Conservation (phyloP, 2,888 invertebrate genomes). For the Thecophora atra region DNA sequence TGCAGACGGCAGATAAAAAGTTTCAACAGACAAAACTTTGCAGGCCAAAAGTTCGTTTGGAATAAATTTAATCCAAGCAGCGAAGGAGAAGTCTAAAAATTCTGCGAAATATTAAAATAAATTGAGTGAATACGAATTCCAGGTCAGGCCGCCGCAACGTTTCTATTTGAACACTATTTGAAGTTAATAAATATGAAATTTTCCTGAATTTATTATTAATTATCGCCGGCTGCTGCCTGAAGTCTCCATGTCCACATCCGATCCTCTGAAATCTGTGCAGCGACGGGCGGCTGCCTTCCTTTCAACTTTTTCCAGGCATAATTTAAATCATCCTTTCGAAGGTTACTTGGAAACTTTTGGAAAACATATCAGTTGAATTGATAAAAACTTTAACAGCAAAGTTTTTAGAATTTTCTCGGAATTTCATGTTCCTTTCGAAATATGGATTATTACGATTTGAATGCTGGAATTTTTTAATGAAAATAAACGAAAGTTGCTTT, state of each 20-base stretch:
- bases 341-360: neutral
- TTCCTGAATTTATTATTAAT: neutral
- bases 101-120: conserved; percentile 5
- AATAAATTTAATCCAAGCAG: conserved; percentile 37
- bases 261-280: conserved; percentile 5
- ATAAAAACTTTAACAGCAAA: neutral
- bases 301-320: conserved; percentile 9
- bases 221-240: neutral
- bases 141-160: neutral
- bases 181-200: conserved; percentile 13
- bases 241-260: neutral
- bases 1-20: conserved; percentile 28
- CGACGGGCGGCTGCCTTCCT: neutral
- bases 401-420: neutral
- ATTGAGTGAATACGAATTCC: neutral
- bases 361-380: conserved; percentile 4
- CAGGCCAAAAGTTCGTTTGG: conserved; percentile 28
- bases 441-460: no score
- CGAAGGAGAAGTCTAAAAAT: neutral
- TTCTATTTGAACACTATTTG: conserved; percentile 1
- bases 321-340: neutral
- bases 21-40: conserved; percentile 19
- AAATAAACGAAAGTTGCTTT: no score
- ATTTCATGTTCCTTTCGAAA: no score
- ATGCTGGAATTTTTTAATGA: no score